Evolutionary conservation across 2,888 invertebrate species (phyloP).

Genomic region (Diarsia rubi): DNA sequence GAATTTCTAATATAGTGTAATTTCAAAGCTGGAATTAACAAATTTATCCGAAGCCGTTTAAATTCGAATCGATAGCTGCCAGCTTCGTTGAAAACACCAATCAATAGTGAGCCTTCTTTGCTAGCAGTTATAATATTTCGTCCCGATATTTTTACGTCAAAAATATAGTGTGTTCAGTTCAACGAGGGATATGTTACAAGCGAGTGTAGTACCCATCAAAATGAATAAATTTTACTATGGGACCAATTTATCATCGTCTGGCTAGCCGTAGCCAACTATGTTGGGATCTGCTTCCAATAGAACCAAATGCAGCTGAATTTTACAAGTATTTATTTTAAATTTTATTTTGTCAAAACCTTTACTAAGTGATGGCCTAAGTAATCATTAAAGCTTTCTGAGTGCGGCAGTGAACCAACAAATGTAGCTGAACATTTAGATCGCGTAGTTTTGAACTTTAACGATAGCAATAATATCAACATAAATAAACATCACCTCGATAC

Average conservation of each 20-base stretch:
- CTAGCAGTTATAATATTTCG: neutral
- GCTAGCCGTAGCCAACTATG: neutral
- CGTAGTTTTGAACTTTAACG: neutral
- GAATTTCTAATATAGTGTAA: neutral
- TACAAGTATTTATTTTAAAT: too few relatives aligned
- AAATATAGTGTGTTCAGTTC: neutral
- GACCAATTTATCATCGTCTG: neutral
- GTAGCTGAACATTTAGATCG: neutral
- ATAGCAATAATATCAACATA: neutral
- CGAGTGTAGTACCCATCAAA: neutral
- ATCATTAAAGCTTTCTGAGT: too few relatives aligned
- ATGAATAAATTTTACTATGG: neutral
- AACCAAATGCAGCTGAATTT: too few relatives aligned
- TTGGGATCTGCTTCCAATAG: neutral
- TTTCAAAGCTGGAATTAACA: neutral
- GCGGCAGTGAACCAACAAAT: neutral
- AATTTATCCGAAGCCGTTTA: neutral
- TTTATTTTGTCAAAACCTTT: too few relatives aligned
- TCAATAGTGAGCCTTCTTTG: neutral
- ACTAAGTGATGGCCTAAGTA: too few relatives aligned
- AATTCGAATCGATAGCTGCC: neutral
- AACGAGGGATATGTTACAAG: neutral
- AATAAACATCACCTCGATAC: conserved; percentile 13
- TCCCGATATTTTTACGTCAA: neutral
- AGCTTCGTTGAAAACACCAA: neutral